Conservation (phyloP, 2,888 invertebrate genomes). For the Aethes cnicana region DNA sequence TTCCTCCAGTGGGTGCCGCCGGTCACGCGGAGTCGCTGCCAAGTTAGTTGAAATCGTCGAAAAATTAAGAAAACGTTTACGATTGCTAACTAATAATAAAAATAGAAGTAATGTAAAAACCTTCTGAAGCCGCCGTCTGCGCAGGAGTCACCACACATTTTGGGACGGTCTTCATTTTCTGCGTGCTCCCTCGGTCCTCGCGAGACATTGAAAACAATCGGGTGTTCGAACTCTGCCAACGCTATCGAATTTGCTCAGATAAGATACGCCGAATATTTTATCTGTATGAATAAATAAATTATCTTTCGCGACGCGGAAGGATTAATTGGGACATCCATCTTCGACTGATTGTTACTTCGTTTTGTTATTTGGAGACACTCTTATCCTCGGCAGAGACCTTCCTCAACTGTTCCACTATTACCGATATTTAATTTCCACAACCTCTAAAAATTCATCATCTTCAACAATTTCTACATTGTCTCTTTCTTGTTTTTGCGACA, state of each 20-base stretch:
- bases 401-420: too few relatives aligned
- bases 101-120: constrained; percentile 43
- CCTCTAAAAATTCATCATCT: too few relatives aligned
- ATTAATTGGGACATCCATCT: constrained; percentile 2
- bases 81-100: too few relatives aligned
- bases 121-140: constrained; percentile 57
- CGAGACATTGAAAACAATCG: constrained; percentile 11
- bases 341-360: neutral
- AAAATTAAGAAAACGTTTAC: too few relatives aligned
- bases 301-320: constrained; percentile 34
- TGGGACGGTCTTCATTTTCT: constrained; percentile 51
- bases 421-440: too few relatives aligned
- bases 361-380: neutral
- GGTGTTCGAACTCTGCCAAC: constrained; percentile 19
- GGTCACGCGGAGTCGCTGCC: too few relatives aligned
- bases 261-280: constrained; percentile 59
- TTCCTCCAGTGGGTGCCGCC: too few relatives aligned
- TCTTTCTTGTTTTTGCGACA: too few relatives aligned
- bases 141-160: constrained; percentile 47
- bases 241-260: constrained; percentile 46
- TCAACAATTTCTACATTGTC: too few relatives aligned
- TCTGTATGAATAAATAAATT: too few relatives aligned
- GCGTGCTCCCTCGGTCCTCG: constrained; percentile 44
- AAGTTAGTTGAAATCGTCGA: too few relatives aligned
- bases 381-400: too few relatives aligned